Evolutionary conservation across 2,888 invertebrate species (phyloP), one percentile per base, ranked within the genome.

Genomic region (Proisotoma minuta): DNA sequence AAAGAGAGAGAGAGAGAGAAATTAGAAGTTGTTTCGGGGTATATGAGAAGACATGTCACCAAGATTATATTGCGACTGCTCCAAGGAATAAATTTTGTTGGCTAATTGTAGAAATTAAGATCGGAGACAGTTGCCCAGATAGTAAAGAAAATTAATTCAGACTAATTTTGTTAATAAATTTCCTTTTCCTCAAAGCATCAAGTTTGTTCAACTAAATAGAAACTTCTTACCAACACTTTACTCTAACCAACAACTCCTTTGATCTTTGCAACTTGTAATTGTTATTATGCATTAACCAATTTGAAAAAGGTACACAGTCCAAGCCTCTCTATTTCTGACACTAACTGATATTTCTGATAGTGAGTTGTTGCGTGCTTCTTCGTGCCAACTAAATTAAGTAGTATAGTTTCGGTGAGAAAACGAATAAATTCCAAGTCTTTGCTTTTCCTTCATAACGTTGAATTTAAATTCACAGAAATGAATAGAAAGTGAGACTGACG

Each of bases 121-220:
- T 23, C 51, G 39, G 51, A 57, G 63, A 64, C 64, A 65, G 60
- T 65, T 60, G 39, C 60, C 60, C 47, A 65, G 65, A 63, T 65
- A 57, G 66, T 63, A 60, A 65, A 59, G 63, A 59, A 68, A 68
- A 65, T 68, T 68, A 68, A 68, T 65, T 65, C 65, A 27, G 61
- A 66, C 62, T 63, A 68, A 68, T 68, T 68, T 68, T 62, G 59
- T 68, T 68, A 68, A 63, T 63, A 65, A 68, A 68, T 65, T 68
- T 63, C 59, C 56, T 59, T 62, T 23, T 51, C 51, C 22, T 49
- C 49, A 20, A 49, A 24, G 49, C 15, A 43, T 15, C 20, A 20
- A 43, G 43, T 43, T 43, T 43, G 20, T 20, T 43, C 43, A 43
- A 43, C 43, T 43, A 43, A 43, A n/a, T n/a, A n/a, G n/a, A n/a